phyloP scores from a whole-genome alignment of 2,888 invertebrate species.

The Hydrotaea diabolus region DNA sequence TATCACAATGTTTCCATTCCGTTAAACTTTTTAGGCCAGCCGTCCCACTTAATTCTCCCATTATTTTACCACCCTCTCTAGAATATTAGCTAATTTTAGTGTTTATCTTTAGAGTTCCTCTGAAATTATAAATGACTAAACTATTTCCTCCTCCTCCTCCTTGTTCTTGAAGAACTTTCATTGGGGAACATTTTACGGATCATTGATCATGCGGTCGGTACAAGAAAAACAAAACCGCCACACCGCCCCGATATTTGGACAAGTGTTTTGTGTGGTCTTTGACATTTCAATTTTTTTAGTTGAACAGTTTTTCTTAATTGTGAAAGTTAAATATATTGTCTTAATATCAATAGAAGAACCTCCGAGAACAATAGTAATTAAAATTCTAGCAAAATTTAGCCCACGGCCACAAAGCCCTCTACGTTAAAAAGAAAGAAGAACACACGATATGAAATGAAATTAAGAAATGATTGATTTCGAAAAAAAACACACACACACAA shows the following conservation, averaged over 20 bases:
- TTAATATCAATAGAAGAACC: not conserved
- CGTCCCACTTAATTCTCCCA: too few species aligned
- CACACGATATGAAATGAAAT: not conserved
- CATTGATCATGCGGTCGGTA: not conserved
- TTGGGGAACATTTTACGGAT: not conserved
- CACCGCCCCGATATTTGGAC: not conserved
- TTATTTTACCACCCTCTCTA: too few species aligned
- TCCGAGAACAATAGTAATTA: not conserved
- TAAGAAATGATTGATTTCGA: conserved; percentile 5
- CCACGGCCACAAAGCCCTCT: not conserved
- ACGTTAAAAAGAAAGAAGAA: not conserved
- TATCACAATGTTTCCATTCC: too few species aligned
- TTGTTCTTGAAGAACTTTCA: not conserved
- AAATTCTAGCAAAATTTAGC: conserved; percentile 1
- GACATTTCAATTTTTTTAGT: not conserved
- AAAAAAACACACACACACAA: not conserved
- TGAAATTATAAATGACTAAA: not conserved
- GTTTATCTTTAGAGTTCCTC: not conserved
- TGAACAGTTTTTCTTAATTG: not conserved
- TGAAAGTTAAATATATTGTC: not conserved
- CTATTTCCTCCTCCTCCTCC: not conserved
- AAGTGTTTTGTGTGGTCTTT: conserved; percentile 1
- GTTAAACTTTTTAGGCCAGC: too few species aligned
- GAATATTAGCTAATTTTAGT: too few species aligned
- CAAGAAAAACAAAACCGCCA: not conserved